These are phyloP conservation scores for Galeruca laticollis DNA, from an alignment of 2,888 invertebrate genomes.

Conservation along the genomic window DNA sequence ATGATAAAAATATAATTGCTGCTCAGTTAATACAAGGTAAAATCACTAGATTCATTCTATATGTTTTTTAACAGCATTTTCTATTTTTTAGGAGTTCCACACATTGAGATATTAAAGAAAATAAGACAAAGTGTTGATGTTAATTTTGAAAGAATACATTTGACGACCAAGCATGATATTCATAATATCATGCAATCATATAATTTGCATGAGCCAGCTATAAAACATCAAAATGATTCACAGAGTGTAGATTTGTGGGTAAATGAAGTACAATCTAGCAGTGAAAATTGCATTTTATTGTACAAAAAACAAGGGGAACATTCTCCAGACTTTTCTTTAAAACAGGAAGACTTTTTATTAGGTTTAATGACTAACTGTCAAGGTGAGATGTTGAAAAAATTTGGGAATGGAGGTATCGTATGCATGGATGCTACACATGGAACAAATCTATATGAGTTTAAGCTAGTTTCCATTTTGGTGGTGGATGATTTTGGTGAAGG, in stretches of 20 bases:
- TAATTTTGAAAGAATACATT: neutral
- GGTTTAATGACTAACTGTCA: neutral
- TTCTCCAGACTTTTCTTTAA: neutral
- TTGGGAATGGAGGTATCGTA: neutral
- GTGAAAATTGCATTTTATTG: neutral
- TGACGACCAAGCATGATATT: neutral
- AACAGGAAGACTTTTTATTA: neutral
- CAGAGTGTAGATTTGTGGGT: slow-evolving; percentile 10
- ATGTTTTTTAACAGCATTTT: neutral
- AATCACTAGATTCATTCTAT: neutral
- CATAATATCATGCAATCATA: neutral
- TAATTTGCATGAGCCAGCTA: neutral
- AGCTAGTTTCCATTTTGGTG: no score
- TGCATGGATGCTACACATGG: slow-evolving; percentile 4
- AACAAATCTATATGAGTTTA: no score
- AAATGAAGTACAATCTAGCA: neutral
- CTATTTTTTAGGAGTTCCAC: neutral
- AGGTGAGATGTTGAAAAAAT: neutral
- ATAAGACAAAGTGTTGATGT: neutral
- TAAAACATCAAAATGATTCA: neutral
- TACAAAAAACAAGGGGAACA: slow-evolving; percentile 9
- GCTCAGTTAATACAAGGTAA: neutral
- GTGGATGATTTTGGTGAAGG: no score
- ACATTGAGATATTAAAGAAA: neutral
- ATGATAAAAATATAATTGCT: neutral